phyloP scores from a whole-genome alignment of 2,113 vertebrate species.

The Gymnocephalus cernua region DNA sequence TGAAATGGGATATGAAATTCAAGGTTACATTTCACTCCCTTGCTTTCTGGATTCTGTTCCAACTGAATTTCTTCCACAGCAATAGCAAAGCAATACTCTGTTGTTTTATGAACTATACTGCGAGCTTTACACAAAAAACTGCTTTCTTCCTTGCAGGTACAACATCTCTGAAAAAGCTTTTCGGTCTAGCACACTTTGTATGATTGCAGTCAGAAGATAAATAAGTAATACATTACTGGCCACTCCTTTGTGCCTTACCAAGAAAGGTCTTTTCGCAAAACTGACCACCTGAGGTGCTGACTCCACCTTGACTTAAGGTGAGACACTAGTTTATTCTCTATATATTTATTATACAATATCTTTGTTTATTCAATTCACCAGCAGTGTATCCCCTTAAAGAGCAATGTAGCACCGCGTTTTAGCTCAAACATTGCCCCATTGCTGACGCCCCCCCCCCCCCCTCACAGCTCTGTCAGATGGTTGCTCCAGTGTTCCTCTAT shows the following conservation, averaged over 20 bases:
- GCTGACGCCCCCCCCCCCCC: too few relatives aligned
- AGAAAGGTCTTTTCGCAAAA: neutral
- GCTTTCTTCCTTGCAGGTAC: neutral
- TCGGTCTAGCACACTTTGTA: neutral
- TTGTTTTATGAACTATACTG: neutral
- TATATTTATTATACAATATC: too few relatives aligned
- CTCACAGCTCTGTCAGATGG: too few relatives aligned
- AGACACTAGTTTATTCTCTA: too few relatives aligned
- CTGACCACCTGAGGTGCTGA: neutral
- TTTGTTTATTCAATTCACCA: too few relatives aligned
- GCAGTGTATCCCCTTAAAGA: neutral
- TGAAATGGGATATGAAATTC: slow-evolving; percentile 7
- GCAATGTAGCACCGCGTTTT: neutral
- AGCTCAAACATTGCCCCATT: too few relatives aligned
- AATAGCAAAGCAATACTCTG: slow-evolving; percentile 19
- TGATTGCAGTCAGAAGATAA: slow-evolving; percentile 1
- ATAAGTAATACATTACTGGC: neutral
- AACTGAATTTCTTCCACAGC: slow-evolving; percentile 33
- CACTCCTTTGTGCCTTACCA: neutral
- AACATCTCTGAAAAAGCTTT: neutral
- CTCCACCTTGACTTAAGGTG: neutral
- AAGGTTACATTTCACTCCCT: slow-evolving; percentile 45
- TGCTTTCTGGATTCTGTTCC: slow-evolving; percentile 15
- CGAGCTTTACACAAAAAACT: slow-evolving; percentile 14
- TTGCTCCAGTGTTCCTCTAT: too few relatives aligned